Percentiles rank a stretch among this genome's conserved stretches.
Conservation (phyloP, 64 coral and sea anemone species). For the Anthopleura sola region DNA sequence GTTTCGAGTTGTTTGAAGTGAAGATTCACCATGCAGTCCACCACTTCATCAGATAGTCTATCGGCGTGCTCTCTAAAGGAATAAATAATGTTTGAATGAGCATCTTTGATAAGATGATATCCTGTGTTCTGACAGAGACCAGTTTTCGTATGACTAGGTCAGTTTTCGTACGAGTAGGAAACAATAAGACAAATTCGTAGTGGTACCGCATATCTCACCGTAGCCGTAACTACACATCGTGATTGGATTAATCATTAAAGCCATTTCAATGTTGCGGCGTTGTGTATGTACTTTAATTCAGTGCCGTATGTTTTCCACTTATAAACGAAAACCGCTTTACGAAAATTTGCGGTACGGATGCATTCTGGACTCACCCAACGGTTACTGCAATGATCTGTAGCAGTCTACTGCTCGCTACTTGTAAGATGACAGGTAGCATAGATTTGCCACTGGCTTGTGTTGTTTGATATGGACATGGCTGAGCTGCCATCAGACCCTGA, state of each 20-base stretch:
- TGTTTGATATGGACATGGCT: constrained; percentile 58
- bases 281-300: no score
- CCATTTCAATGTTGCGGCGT: no score
- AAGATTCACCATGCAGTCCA: constrained; percentile 60
- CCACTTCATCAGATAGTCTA: constrained; percentile 49
- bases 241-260: no score
- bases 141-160: no score
- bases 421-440: constrained; percentile 60
- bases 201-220: no score
- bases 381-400: constrained; percentile 76
- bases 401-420: constrained; percentile 75
- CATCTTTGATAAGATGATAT: no score
- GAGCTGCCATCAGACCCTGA: constrained; percentile 61
- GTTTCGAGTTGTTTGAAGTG: constrained; percentile 53
- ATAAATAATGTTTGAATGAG: background rate
- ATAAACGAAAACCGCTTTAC: background rate
- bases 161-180: no score
- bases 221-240: no score
- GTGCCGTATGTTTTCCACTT: no score
- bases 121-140: no score
- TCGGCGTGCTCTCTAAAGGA: constrained; percentile 66
- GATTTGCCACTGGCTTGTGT: constrained; percentile 32
- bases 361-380: constrained; percentile 73
- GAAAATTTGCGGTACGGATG: no score
- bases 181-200: no score